Evolutionary conservation across 2,113 vertebrate genomes (phyloP).

Genomic region (Muntiacus reevesi): DNA sequence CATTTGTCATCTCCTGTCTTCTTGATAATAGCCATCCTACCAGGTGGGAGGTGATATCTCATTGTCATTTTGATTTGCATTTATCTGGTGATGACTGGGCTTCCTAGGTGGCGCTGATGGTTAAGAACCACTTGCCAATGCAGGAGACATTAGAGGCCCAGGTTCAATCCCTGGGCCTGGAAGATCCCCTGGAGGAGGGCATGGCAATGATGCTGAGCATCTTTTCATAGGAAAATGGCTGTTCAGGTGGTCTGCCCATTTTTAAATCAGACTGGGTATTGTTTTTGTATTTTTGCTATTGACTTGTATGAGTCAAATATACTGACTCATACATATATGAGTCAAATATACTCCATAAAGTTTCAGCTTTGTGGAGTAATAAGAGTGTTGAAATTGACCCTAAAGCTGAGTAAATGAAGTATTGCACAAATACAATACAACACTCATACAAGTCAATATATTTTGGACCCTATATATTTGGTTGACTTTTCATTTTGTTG

Average conservation of each 20-base stretch:
- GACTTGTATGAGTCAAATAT: not conserved
- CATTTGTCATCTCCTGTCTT: not conserved
- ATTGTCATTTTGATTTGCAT: not conserved
- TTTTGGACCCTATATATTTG: not conserved
- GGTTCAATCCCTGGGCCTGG: not conserved
- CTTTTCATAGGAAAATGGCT: not conserved
- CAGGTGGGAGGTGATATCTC: not conserved
- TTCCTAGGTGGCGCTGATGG: not conserved
- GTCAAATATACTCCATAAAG: not conserved
- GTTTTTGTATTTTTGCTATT: not conserved
- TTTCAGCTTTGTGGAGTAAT: not conserved
- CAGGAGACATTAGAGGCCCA: not conserved
- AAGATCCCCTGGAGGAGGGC: not conserved
- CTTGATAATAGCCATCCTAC: not conserved
- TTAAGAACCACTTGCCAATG: not conserved
- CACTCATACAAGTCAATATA: not conserved
- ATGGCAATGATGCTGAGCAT: not conserved
- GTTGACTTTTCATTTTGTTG: not conserved
- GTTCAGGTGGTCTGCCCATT: not conserved
- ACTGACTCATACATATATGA: not conserved
- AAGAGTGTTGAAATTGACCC: not conserved
- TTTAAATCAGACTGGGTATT: not conserved
- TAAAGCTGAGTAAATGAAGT: not conserved
- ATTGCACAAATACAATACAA: fast-evolving
- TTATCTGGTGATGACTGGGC: not conserved